Conservation (phyloP, 1,140 invertebrate species). For the Tetramorium simillimum region DNA sequence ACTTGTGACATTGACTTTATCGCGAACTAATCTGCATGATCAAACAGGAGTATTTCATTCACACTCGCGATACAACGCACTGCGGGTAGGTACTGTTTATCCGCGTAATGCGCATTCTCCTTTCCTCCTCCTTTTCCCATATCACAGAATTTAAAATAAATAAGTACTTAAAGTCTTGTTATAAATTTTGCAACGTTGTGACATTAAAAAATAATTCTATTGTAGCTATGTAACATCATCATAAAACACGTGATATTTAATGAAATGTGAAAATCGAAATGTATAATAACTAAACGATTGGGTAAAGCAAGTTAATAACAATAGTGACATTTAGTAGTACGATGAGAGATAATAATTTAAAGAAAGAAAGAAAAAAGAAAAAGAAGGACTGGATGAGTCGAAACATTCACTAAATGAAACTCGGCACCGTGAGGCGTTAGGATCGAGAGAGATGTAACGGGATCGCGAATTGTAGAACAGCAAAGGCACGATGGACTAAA, state of each 20-base stretch:
- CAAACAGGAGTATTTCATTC: constrained; percentile 7
- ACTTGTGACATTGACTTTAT: constrained; percentile 50
- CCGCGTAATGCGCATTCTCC: background rate
- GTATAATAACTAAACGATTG: background rate
- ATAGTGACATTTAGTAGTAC: background rate
- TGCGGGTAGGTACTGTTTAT: constrained; percentile 44
- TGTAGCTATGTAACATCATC: background rate
- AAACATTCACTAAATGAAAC: constrained; percentile 38
- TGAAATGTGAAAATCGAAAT: background rate
- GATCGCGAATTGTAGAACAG: constrained; percentile 54
- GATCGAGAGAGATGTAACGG: constrained; percentile 67
- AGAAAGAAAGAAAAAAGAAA: background rate
- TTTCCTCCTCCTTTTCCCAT: background rate
- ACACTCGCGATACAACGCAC: constrained; percentile 29
- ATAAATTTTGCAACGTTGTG: background rate
- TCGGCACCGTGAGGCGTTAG: constrained; percentile 44
- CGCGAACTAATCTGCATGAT: background rate
- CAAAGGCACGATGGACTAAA: constrained; percentile 36
- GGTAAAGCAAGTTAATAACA: background rate
- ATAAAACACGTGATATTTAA: background rate
- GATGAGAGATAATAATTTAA: background rate
- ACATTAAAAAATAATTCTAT: background rate
- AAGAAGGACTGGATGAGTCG: background rate
- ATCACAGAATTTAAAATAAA: background rate
- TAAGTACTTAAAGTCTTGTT: background rate